Base-by-base conservation (phyloP, 2,113 vertebrate genomes). In the Neolamprologus variostigma region DNA sequence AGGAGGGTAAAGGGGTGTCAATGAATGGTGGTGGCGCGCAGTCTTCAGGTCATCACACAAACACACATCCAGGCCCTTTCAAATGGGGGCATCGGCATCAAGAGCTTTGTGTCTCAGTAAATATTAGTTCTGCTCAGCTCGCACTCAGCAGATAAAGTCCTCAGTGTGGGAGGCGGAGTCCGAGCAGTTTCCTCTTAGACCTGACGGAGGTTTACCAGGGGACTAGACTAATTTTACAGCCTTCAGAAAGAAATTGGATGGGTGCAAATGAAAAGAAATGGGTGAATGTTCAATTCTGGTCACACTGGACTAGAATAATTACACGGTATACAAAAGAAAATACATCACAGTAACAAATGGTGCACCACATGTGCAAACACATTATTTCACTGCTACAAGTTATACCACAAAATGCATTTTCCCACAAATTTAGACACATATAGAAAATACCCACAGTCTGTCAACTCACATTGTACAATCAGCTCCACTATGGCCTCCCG, bases 391-490 rank as follows among this genome's bases (percentile, higher is more conserved):
- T 31, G 11, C 21, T 23, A 33, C 28, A 37, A 9, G 55, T 57
- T 40, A 16, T 14, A 51, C 5, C 8, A 80, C 23, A 51, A 71
- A 68, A 86, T 6, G 13, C 35, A 90, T 33, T 71, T 11, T 26
- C 2, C 37, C 71, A 71, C 26, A 51, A 14, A 83, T 42, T 31
- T 17, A 45, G 5, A 81, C 16, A 81, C 21, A 50, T 26, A 85
- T 9, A 57, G 57, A n/a, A 59, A 76, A 87, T 8, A 68, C 47
- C 37, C 37, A 71, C 55, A 47, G 54, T 42, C 10, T n/a, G 50
- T 82, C 28, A 94, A 99, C 99, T 99, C 90, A 99, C 99, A 99
- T 92, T 98, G 99, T 1, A 99, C 98, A 1, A 99, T 99, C 91
- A 99, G 98, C 95, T 99, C 98, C 76, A 99, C 98, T 94, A 97